Base-by-base conservation (phyloP, 2,888 invertebrate species). In the Malthinus flaveolus region DNA sequence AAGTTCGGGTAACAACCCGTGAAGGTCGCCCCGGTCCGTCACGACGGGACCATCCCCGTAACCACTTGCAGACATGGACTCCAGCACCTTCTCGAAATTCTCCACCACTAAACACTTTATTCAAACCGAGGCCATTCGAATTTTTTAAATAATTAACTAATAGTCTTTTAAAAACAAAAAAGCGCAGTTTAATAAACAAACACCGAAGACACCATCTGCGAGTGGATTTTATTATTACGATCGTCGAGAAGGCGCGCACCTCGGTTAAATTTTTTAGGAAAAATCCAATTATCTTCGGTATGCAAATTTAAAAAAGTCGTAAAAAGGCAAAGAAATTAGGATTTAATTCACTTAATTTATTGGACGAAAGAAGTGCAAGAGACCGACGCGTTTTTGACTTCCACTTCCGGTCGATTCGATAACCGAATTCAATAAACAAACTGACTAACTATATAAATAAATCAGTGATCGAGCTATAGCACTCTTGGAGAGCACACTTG, bases 1-100 rank as follows among this genome's bases (percentile, higher is more conserved):
- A 77, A 89, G 82, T 77, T 88, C 87, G 68, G 88, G 86, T 78
- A 88, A 80, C 73, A 88, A 81, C 76, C 85, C 84, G 71, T 81
- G 83, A 67, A 84, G 83, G 71, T 84, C 84, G 70, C 76, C 83
- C 75, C 85, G 81, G 85, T 73, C 76, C 75, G 72, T 75, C 68
- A 74, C 75, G 71, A 77, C 76, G 78, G 80, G 75, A 78, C 79
- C 77, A 77, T 79, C 78, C 75, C 77, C 78, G 77, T 78, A 78
- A 70, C 76, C 77, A 74, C 75, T 77, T 71, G 78, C 76, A 74
- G 78, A 78, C 78, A 78, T 78, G 73, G 77, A 78, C 77, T 61
- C 61, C 61, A 61, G 48, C 54, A 61, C 56, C 52, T 51, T 52
- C 52, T 56, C 53, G 11, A 47, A 37, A 48, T 51, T 45, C 44